A percentile compares a stretch with the other conserved stretches of the same genome.
These are phyloP conservation scores for Idris sp. DNA, from an alignment of 1,140 invertebrate genomes.

Conservation along the genomic window DNA sequence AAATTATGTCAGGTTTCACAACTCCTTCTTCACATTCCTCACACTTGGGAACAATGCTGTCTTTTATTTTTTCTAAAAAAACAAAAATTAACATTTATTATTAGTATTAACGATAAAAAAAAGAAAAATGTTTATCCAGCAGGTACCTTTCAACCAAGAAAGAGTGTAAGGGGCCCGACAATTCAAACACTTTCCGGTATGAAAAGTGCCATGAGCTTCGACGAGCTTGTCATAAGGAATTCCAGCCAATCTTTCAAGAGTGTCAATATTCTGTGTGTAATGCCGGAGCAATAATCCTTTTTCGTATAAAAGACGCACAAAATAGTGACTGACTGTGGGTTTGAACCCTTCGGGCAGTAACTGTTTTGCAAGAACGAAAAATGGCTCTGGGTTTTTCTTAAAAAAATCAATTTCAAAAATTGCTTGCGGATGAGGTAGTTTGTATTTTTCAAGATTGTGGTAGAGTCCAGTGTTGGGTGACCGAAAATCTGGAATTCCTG, in stretches of 20 bases:
- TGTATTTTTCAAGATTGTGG: constrained; percentile 93
- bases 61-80: constrained; percentile 84
- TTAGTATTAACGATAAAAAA: constrained; percentile 16
- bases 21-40: constrained; percentile 84
- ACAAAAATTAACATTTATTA: constrained; percentile 13
- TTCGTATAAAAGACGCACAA: constrained; percentile 86
- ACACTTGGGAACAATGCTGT: constrained; percentile 87
- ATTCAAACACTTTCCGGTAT: constrained; percentile 90
- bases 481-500: constrained; percentile 96
- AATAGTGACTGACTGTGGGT: constrained; percentile 91
- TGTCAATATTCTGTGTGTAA: constrained; percentile 97
- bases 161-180: constrained; percentile 87
- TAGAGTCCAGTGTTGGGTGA: constrained; percentile 95
- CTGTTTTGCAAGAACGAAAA: constrained; percentile 91
- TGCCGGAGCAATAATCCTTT: constrained; percentile 89
- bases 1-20: constrained; percentile 96
- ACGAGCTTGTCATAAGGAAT: constrained; percentile 90
- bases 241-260: constrained; percentile 92
- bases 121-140: too few relatives aligned
- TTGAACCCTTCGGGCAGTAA: constrained; percentile 90
- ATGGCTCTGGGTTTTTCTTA: constrained; percentile 88
- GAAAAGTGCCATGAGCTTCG: constrained; percentile 96
- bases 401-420: constrained; percentile 95
- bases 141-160: constrained; percentile 89
- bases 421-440: constrained; percentile 95